phyloP scores from a whole-genome alignment of 2,797 vertebrate species.

The Anguilla megastoma region DNA sequence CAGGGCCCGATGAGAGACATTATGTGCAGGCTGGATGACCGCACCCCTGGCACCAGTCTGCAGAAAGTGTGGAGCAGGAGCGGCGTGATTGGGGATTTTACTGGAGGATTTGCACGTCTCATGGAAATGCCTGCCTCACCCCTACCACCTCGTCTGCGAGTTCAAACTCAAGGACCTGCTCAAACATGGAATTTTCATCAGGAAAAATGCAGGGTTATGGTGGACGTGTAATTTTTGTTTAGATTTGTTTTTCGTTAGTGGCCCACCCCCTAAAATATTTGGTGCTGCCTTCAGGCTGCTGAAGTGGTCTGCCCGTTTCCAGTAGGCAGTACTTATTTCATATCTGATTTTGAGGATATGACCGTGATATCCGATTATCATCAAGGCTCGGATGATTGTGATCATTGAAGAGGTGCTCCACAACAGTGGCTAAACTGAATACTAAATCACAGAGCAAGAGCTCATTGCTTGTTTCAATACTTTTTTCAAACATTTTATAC shows the following conservation, averaged over 20 bases:
- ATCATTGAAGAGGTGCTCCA: background rate
- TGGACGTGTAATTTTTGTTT: background rate
- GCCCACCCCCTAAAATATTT: background rate
- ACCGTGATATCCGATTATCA: background rate
- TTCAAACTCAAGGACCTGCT: background rate
- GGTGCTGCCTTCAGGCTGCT: background rate
- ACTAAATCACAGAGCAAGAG: no score
- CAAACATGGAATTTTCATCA: background rate
- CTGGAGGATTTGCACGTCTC: no score
- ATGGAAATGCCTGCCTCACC: no score
- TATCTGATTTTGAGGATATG: background rate
- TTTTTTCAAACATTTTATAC: no score
- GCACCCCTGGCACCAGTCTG: no score
- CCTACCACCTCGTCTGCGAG: no score
- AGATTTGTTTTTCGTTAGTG: background rate
- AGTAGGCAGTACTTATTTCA: background rate
- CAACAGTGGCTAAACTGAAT: background rate
- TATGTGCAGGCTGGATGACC: no score
- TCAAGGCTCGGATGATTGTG: background rate
- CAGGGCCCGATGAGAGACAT: no score
- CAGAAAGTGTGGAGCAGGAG: no score
- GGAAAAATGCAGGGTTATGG: background rate
- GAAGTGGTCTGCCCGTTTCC: background rate
- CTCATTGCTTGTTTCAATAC: no score
- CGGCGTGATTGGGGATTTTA: no score